These are phyloP conservation scores for Pseudochaenichthys georgianus DNA, from an alignment of 2,797 vertebrate genomes.

Conservation along the genomic window DNA sequence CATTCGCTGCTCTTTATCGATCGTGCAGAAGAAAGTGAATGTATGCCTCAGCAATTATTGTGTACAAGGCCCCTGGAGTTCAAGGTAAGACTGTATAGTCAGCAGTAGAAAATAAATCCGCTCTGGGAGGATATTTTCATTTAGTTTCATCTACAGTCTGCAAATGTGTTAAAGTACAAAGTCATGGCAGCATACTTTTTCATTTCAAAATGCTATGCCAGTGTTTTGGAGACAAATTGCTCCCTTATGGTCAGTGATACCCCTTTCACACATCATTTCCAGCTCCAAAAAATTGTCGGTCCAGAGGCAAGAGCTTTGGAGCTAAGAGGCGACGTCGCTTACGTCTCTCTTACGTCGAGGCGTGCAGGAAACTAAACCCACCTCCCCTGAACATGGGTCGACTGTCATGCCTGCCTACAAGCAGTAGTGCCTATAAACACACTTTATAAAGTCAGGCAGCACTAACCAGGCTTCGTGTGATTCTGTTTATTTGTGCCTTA, in stretches of 20 bases:
- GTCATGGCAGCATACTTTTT: conserved; percentile 6
- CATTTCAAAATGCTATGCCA: conserved; percentile 26
- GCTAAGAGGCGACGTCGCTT: too few relatives aligned
- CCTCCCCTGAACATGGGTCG: too few relatives aligned
- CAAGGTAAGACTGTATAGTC: conserved; percentile 47
- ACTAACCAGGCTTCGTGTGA: too few relatives aligned
- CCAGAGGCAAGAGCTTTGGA: too few relatives aligned
- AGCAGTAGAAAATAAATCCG: conserved; percentile 42
- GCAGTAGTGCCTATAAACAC: too few relatives aligned
- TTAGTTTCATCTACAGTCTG: conserved; percentile 38
- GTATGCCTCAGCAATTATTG: conserved; percentile 58
- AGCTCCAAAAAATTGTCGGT: too few relatives aligned
- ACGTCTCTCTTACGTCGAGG: too few relatives aligned
- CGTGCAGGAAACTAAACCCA: too few relatives aligned
- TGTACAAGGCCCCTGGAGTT: conserved; percentile 27
- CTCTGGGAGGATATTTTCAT: conserved; percentile 28
- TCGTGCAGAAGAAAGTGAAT: conserved; percentile 25
- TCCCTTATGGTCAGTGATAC: conserved; percentile 14
- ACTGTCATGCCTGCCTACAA: too few relatives aligned
- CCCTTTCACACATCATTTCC: too few relatives aligned
- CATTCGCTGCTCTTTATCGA: conserved; percentile 38
- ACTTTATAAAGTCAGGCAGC: too few relatives aligned
- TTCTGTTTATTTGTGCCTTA: too few relatives aligned
- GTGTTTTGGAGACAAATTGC: conserved; percentile 22
- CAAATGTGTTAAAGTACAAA: conserved; percentile 17